Evolutionary conservation across 1,140 invertebrate genomes (phyloP).

Genomic region (Eubasilissa regina): DNA sequence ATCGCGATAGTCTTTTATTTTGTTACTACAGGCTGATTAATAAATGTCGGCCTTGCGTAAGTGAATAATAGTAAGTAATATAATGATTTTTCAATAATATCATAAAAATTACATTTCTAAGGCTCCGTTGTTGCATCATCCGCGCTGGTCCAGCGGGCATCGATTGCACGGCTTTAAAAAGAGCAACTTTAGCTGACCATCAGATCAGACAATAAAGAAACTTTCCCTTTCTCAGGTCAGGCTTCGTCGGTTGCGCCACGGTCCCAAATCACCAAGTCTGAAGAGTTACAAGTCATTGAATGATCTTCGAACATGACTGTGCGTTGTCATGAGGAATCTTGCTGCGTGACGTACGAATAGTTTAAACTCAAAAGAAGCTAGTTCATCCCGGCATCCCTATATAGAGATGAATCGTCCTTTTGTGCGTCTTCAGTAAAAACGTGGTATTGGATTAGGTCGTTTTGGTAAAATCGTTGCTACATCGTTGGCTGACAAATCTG

Average conservation of each 20-base stretch:
- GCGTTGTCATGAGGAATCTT: background rate
- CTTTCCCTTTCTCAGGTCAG: constrained; percentile 37
- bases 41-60: too few relatives aligned
- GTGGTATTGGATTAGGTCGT: too few relatives aligned
- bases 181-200: constrained; percentile 30
- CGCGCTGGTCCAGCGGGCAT: constrained; percentile 8
- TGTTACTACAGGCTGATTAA: too few relatives aligned
- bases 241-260: constrained; percentile 15
- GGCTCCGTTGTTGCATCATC: background rate
- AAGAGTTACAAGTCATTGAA: background rate
- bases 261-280: background rate
- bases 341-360: background rate
- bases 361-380: background rate
- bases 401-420: too few relatives aligned
- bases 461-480: too few relatives aligned
- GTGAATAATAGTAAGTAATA: too few relatives aligned
- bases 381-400: background rate
- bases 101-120: background rate
- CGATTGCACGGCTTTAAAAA: constrained; percentile 22
- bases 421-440: too few relatives aligned
- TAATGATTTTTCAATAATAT: too few relatives aligned
- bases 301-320: constrained; percentile 9
- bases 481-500: too few relatives aligned
- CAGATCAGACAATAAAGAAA: constrained; percentile 20
- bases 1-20: too few relatives aligned